Evolutionary conservation across 2,888 invertebrate species (phyloP).

Genomic region (Oxytorus armatus): DNA sequence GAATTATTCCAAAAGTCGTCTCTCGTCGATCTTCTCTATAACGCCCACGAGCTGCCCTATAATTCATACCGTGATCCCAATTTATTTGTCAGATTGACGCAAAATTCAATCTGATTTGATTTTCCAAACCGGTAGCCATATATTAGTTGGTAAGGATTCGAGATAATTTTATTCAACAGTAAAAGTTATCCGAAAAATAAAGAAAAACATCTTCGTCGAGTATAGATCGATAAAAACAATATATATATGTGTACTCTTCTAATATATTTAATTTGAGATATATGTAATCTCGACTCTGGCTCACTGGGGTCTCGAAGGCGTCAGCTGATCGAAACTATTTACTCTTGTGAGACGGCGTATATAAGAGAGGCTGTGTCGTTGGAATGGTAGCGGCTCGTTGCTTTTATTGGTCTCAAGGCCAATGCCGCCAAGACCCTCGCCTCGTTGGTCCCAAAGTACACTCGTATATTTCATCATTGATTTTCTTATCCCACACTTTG

Average conservation of each 20-base stretch:
- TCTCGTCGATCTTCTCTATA: constrained; percentile 10
- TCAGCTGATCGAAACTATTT: constrained; percentile 66
- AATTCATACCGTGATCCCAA: constrained; percentile 46
- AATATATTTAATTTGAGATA: not conserved
- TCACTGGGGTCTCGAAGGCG: constrained; percentile 19
- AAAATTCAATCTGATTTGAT: not conserved
- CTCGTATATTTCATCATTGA: constrained; percentile 40
- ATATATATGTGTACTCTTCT: not conserved
- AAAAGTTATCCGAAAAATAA: not conserved
- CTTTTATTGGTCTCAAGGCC: constrained; percentile 67
- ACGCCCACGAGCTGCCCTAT: constrained; percentile 38
- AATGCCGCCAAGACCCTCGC: constrained; percentile 52
- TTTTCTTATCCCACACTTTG: constrained; percentile 32
- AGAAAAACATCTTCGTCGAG: not conserved
- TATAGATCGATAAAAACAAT: not conserved
- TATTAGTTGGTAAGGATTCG: not conserved
- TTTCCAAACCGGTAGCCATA: not conserved
- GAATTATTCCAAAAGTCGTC: constrained; percentile 40
- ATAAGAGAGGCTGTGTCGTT: constrained; percentile 38
- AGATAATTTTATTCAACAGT: constrained; percentile 10
- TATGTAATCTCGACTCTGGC: not conserved
- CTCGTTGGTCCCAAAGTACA: constrained; percentile 50
- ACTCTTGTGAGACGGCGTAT: constrained; percentile 44
- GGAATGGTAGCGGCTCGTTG: constrained; percentile 61
- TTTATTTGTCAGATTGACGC: constrained; percentile 39